Evolutionary conservation across 2,113 vertebrate genomes (phyloP).

Genomic region (Chionis minor): DNA sequence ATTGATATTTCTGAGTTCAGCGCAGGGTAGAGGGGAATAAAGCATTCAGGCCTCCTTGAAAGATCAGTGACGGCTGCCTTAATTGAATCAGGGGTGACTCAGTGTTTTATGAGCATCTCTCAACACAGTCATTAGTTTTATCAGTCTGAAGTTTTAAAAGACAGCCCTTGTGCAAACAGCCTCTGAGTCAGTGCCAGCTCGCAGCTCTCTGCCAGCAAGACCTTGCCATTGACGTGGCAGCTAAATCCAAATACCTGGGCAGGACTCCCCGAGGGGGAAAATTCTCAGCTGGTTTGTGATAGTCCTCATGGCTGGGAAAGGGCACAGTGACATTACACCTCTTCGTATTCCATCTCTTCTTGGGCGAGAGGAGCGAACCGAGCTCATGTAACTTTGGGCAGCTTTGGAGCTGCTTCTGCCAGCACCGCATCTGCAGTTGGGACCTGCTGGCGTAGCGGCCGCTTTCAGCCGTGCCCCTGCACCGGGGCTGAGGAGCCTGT

Average conservation of each 20-base stretch:
- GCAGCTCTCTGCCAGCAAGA: neutral
- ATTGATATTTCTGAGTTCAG: neutral
- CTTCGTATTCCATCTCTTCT: neutral
- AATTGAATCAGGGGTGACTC: neutral
- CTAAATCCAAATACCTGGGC: neutral
- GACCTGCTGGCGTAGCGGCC: accelerated
- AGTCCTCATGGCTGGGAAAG: neutral
- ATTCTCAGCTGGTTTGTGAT: neutral
- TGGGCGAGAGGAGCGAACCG: neutral
- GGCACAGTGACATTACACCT: neutral
- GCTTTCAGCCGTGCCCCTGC: neutral
- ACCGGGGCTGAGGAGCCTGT: neutral
- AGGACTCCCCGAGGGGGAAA: neutral
- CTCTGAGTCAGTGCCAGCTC: neutral
- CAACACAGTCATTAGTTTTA: constrained; percentile 42
- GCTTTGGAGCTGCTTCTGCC: neutral
- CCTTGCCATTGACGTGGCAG: neutral
- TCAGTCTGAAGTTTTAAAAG: constrained; percentile 55
- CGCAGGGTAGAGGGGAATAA: neutral
- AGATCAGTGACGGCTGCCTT: neutral
- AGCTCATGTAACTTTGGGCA: neutral
- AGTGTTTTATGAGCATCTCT: constrained; percentile 37
- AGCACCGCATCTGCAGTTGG: neutral
- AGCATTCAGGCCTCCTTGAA: neutral
- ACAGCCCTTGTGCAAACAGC: constrained; percentile 27